Evolutionary conservation across 2,888 invertebrate genomes (phyloP), one percentile per base, ranked within the genome.

Genomic region (Ethmia dodecea): DNA sequence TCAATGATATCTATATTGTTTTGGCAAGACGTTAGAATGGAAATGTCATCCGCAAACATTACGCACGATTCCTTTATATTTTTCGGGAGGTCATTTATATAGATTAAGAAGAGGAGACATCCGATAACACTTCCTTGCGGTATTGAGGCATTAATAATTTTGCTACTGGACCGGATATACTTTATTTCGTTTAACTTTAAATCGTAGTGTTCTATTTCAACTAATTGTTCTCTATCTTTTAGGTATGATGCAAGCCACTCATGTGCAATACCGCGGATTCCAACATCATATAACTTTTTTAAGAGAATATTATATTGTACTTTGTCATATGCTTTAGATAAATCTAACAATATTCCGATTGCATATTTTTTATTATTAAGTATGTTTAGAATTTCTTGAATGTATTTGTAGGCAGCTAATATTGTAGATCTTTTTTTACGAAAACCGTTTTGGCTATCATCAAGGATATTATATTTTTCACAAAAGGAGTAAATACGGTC

Each of bases 191-290:
- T 10, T 5, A 28, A 35, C 6, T 26, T 11, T 9, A 12, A 11
- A 14, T 43, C 18, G 11, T 13, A 37, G 13, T 29, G 8, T 37
- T 39, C n/a, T n/a, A n/a, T n/a, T n/a, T n/a, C n/a, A n/a, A n/a
- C n/a, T n/a, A n/a, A n/a, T n/a, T n/a, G n/a, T 16, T 28, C 11
- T 28, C 44, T 31, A 8, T 38, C 15, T n/a, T 15, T 11, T 4
- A 44, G 27, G 20, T 35, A 44, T n/a, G 39, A 41, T 15, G 5
- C 13, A 6, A 45, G 26, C 44, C 42, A 42, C 12, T 38, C 16
- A 18, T 42, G 28, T 3, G 34, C 20, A 8, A 13, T 26, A 3
- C 45, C 45, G 1, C 44, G 33, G 6, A 45, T 36, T 11, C 44
- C 44, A 6, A 37, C 3, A n/a, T n/a, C 27, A 28, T 32, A 32